phyloP scores from a whole-genome alignment of 2,113 vertebrate species.

The Leucopternis melanops region DNA sequence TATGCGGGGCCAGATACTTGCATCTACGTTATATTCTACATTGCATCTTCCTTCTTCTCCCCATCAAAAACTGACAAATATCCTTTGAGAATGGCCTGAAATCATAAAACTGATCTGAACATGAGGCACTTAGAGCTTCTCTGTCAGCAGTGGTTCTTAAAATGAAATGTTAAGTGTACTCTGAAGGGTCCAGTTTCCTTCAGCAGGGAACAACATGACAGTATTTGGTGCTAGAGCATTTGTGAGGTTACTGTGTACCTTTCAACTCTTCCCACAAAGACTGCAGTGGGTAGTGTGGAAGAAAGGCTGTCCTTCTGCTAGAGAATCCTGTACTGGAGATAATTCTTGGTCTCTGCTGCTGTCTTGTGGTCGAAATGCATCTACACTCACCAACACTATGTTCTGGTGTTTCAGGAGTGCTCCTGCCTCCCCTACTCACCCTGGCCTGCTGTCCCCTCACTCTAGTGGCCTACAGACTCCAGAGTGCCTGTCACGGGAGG shows the following conservation, averaged over 20 bases:
- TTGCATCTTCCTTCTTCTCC: neutral
- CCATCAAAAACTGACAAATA: neutral
- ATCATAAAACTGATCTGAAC: neutral
- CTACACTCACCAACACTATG: neutral
- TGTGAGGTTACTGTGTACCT: neutral
- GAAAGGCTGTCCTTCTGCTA: neutral
- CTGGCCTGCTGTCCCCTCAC: conserved; percentile 89
- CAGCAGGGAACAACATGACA: neutral
- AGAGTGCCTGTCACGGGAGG: conserved; percentile 93
- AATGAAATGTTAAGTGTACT: neutral
- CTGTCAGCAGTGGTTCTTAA: neutral
- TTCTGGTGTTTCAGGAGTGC: conserved; percentile 81
- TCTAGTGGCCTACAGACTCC: conserved; percentile 96
- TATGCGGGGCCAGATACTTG: neutral
- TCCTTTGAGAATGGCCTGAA: neutral
- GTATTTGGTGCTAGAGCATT: neutral
- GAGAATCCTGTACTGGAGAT: neutral
- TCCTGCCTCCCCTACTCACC: conserved; percentile 94
- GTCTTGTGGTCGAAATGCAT: neutral
- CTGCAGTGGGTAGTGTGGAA: neutral
- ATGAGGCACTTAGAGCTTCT: neutral
- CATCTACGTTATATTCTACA: neutral
- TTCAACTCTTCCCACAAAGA: neutral
- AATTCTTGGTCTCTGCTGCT: neutral
- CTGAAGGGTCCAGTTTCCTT: neutral